These are phyloP conservation scores for Erebia ligea DNA, from an alignment of 2,888 invertebrate genomes.

Conservation along the genomic window DNA sequence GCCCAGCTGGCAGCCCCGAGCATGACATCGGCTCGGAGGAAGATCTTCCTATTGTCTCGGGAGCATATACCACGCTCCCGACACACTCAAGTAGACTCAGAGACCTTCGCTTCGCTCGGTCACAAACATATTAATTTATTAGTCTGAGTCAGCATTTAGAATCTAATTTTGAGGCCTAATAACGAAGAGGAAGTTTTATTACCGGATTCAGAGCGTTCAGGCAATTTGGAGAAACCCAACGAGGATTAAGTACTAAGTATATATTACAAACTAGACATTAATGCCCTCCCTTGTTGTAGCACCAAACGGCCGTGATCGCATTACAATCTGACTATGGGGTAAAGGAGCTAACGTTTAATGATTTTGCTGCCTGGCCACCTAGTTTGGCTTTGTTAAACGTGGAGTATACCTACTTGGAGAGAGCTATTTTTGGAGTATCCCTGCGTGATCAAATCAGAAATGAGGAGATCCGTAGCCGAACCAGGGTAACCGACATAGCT, in stretches of 20 bases:
- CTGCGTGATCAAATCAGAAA: too few relatives aligned
- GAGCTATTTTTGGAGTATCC: too few relatives aligned
- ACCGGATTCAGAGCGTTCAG: slow-evolving; percentile 8
- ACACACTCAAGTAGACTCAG: too few relatives aligned
- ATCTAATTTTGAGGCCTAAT: neutral
- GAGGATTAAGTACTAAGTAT: slow-evolving; percentile 11
- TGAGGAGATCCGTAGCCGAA: too few relatives aligned
- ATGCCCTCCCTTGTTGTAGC: slow-evolving; percentile 6
- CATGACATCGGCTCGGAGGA: too few relatives aligned
- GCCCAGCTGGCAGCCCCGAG: too few relatives aligned
- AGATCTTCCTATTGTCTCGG: too few relatives aligned
- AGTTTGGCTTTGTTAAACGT: neutral
- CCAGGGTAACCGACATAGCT: too few relatives aligned
- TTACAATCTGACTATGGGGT: slow-evolving; percentile 7
- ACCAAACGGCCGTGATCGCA: slow-evolving; percentile 12
- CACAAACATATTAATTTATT: neutral
- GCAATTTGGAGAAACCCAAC: slow-evolving; percentile 17
- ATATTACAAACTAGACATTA: slow-evolving; percentile 12
- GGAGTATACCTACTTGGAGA: too few relatives aligned
- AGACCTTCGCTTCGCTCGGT: too few relatives aligned
- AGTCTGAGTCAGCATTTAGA: neutral
- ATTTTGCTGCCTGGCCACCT: slow-evolving; percentile 1
- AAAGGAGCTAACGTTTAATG: slow-evolving; percentile 5
- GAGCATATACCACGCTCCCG: too few relatives aligned
- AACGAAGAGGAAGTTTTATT: neutral